Evolutionary conservation across 37 sponge, comb jelly and placozoan species (phyloP), one percentile per base, ranked within the genome.

Genomic region (Axinella damicornis): DNA sequence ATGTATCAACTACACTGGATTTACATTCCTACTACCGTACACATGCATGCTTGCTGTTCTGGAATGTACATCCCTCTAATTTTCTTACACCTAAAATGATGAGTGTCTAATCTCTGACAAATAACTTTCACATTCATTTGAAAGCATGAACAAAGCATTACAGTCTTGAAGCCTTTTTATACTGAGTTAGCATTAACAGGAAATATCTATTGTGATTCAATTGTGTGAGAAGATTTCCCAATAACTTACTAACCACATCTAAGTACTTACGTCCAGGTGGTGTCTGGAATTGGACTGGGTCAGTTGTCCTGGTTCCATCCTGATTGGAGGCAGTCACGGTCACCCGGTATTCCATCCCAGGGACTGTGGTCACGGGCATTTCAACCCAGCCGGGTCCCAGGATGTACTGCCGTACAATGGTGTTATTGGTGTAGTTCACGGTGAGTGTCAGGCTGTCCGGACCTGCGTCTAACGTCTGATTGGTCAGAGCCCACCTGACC

Each of bases 401-500:
- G 4, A 11, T 5, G 27, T 27, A 27, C 62, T 61, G 25, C 12
- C 27, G 62, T 25, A 61, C 62, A 14, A 14, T 5, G 2, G 25
- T 61, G 5, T 27, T 61, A 14, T 61, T 61, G 14, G 25, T 11
- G 62, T 61, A 61, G 62, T 22, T 61, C 13, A 61, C 25, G 12
- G 27, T 22, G 62, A 61, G 62, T 5, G 27, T 61, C 13, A 61
- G 62, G n/a, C 62, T 4, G 27, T 61, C 62, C 5, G 62, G 25
- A 14, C 69, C 69, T 25, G 36, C 69, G 34, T 67, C 69, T 67
- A 31, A 18, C 34, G 69, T 67, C 34, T 6, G 2, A 67, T 67
- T 67, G 69, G 69, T 67, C 69, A 67, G 69, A 67, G 69, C 5
- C 69, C 69, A 67, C 20, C 33, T 67, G 34, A 28, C 5, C 4